These are phyloP conservation scores for Crossocerus cetratus DNA, from an alignment of 2,888 invertebrate genomes.

Conservation along the genomic window DNA sequence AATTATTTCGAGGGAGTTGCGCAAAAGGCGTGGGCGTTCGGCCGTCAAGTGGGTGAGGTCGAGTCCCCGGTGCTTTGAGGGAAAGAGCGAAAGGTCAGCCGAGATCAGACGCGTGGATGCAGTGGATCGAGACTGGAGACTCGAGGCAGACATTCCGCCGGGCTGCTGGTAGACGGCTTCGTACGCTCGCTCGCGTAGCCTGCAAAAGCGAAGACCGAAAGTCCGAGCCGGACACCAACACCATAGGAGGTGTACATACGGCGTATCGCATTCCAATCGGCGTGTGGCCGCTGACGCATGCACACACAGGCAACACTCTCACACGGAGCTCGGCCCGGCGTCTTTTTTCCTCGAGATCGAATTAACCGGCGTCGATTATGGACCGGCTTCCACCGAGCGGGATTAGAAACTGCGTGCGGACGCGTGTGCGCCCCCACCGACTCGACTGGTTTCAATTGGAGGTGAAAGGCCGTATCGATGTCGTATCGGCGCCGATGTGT, in stretches of 20 bases:
- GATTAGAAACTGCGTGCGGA: not conserved
- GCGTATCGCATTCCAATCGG: too few relatives aligned
- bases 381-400: conserved; percentile 1
- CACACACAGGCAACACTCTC: too few relatives aligned
- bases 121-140: not conserved
- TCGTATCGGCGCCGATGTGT: not conserved
- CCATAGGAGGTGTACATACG: too few relatives aligned
- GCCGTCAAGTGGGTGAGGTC: too few relatives aligned
- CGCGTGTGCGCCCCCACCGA: not conserved
- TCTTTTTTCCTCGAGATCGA: conserved; percentile 18
- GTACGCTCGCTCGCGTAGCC: not conserved
- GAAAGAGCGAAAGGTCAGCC: not conserved
- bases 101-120: not conserved
- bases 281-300: too few relatives aligned
- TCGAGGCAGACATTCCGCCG: not conserved
- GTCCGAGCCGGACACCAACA: too few relatives aligned
- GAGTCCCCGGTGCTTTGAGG: too few relatives aligned
- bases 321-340: too few relatives aligned
- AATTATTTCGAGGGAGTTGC: too few relatives aligned
- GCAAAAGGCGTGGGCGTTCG: too few relatives aligned
- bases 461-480: not conserved
- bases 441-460: not conserved
- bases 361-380: conserved; percentile 12
- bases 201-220: too few relatives aligned
- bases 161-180: not conserved